Evolutionary conservation across 2,888 invertebrate species (phyloP), one percentile per base, ranked within the genome.

Genomic region (Mimas tiliae): DNA sequence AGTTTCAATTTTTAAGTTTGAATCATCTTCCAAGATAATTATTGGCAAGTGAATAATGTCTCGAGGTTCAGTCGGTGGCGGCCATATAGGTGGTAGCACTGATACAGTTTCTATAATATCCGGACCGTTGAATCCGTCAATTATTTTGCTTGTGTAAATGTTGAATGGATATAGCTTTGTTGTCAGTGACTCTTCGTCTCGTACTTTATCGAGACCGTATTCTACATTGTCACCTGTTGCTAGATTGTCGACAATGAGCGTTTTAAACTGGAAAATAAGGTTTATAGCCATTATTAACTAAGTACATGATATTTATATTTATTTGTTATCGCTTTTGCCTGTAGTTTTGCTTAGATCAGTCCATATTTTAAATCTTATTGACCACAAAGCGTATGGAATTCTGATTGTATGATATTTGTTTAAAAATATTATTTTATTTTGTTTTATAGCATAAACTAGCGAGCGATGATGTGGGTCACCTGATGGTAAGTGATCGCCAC

Each of bases 181-280:
- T 11, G 33, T 45, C 9, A 52, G 34, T 42, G n/a, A n/a, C 0
- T 34, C 42, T 8, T 47, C 53, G 0, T 45, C 47, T 38, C 33
- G n/a, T 4, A 58, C 19, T 63, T 70, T 74, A 4, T 71, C 72
- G 21, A 74, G 47, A 7, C 72, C 73, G 38, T 70, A 72, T 11
- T 68, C 66, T 55, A 48, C 51, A 53, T 62, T 48, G 8, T 69
- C 72, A n/a, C 16, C 38, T 0, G 47, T 11, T 27, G 52, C 47
- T 2, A 62, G 27, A 12, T 51, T 50, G 0, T 47, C 6, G 1
- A 62, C 66, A 14, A 50, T 11, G 1, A 65, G 55, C 6, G 48
- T 21, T 42, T 50, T 65, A 6, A 38, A 42, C 65, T 70, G 67
- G 16, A 67, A 67, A 16, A 63, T 9, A 45, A 69, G 21, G 9